These are phyloP conservation scores for Cephus rjabovi DNA, from an alignment of 2,888 invertebrate species.

Conservation along the genomic window DNA sequence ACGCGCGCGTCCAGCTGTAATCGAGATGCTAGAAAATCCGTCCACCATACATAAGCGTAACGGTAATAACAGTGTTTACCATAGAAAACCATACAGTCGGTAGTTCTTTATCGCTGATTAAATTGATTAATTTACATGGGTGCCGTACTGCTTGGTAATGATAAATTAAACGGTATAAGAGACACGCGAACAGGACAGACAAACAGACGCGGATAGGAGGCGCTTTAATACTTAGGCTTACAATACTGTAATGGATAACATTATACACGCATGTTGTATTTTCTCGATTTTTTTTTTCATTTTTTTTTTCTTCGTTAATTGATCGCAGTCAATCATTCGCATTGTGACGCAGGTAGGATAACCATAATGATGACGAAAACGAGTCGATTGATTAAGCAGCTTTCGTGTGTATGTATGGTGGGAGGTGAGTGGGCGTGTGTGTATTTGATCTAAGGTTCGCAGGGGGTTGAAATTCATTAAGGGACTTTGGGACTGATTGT, in stretches of 20 bases:
- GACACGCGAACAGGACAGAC: constrained; percentile 40
- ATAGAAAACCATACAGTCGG: not conserved
- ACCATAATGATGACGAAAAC: constrained; percentile 38
- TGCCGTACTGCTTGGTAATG: not conserved
- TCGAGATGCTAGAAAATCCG: not conserved
- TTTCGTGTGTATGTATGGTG: constrained; percentile 7
- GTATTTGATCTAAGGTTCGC: not conserved
- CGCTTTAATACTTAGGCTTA: constrained; percentile 56
- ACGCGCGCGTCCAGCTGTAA: not conserved
- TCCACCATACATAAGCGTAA: not conserved
- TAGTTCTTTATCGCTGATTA: not conserved
- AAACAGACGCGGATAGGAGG: constrained; percentile 45
- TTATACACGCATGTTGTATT: constrained; percentile 43
- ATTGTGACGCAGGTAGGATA: constrained; percentile 28
- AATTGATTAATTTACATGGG: not conserved
- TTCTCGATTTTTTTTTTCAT: constrained; percentile 10
- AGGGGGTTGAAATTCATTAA: not conserved
- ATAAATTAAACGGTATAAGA: constrained; percentile 33
- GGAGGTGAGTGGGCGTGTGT: not conserved
- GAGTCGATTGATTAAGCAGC: constrained; percentile 44
- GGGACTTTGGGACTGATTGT: not conserved
- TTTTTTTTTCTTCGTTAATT: constrained; percentile 24
- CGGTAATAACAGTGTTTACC: not conserved
- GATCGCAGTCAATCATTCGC: constrained; percentile 29
- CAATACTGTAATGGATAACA: constrained; percentile 58